These are phyloP conservation scores for Cybosia mesomella DNA, from an alignment of 2,888 invertebrate genomes.

Conservation along the genomic window DNA sequence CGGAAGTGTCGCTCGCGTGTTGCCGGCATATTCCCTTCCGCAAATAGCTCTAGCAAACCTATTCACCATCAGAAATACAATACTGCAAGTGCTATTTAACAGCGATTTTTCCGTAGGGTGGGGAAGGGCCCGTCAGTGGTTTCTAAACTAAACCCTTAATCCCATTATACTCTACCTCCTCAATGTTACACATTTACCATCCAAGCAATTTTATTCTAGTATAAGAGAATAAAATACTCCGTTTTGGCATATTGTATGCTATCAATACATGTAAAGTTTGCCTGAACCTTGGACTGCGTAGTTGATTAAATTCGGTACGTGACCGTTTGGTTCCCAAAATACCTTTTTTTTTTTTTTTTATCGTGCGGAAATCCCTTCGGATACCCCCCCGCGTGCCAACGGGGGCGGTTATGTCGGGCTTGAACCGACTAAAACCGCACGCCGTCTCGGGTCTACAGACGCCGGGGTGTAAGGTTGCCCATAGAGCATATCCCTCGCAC, in stretches of 20 bases:
- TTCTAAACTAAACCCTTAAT: not conserved
- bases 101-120: not conserved
- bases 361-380: too few relatives aligned
- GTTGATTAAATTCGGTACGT: constrained; percentile 5
- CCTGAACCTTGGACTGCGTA: not conserved
- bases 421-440: too few relatives aligned
- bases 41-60: constrained; percentile 1
- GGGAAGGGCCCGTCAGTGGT: not conserved
- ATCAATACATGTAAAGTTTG: not conserved
- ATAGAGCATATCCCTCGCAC: too few relatives aligned
- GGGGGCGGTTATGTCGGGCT: too few relatives aligned
- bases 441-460: too few relatives aligned
- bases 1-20: constrained; percentile 1
- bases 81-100: constrained; percentile 1
- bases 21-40: constrained; percentile 4
- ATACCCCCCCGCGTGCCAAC: too few relatives aligned
- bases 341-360: too few relatives aligned
- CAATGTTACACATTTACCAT: not conserved
- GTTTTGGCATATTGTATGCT: not conserved
- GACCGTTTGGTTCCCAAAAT: constrained; percentile 7
- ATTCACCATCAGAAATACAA: not conserved
- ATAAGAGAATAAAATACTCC: not conserved
- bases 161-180: not conserved
- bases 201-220: not conserved
- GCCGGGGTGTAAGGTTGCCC: too few relatives aligned